phyloP scores from a whole-genome alignment of 2,888 invertebrate genomes.

The Acrobasis consociella region DNA sequence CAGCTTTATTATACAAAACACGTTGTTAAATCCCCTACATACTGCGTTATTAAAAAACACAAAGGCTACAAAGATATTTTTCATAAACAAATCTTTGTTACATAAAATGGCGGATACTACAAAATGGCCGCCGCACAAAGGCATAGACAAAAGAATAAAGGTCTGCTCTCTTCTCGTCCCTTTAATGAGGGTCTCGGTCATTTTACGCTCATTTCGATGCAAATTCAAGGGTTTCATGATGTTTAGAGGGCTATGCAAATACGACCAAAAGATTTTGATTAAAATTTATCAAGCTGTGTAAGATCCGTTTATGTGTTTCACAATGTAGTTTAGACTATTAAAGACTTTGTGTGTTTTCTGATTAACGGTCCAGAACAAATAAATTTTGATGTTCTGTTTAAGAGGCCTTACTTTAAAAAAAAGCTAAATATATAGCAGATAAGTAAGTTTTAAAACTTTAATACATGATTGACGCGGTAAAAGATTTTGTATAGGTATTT shows the following conservation, averaged over 20 bases:
- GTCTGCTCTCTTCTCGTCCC: slow-evolving; percentile 56
- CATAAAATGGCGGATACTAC: slow-evolving; percentile 57
- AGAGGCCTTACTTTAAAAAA: not conserved
- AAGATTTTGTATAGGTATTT: too few species aligned
- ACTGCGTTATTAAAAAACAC: slow-evolving; percentile 22
- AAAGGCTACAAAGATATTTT: slow-evolving; percentile 40
- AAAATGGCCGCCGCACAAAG: slow-evolving; percentile 56
- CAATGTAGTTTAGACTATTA: slow-evolving; percentile 1
- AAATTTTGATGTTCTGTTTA: not conserved
- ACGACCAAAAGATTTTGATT: slow-evolving; percentile 72
- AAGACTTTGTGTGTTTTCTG: not conserved
- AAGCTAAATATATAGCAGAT: too few species aligned
- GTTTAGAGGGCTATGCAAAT: slow-evolving; percentile 74
- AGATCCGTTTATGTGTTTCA: slow-evolving; percentile 25
- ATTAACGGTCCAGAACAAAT: not conserved
- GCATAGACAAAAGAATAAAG: slow-evolving; percentile 74
- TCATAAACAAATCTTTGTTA: slow-evolving; percentile 57
- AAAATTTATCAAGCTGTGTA: slow-evolving; percentile 63
- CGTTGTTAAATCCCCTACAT: slow-evolving; percentile 1
- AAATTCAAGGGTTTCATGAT: slow-evolving; percentile 74
- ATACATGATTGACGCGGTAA: too few species aligned
- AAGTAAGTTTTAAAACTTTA: too few species aligned
- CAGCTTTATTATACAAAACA: slow-evolving; percentile 16
- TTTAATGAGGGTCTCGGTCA: slow-evolving; percentile 73
- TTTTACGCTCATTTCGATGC: slow-evolving; percentile 77